Conservation (phyloP, 2,797 vertebrate genomes). For the Notamacropus eugenii region DNA sequence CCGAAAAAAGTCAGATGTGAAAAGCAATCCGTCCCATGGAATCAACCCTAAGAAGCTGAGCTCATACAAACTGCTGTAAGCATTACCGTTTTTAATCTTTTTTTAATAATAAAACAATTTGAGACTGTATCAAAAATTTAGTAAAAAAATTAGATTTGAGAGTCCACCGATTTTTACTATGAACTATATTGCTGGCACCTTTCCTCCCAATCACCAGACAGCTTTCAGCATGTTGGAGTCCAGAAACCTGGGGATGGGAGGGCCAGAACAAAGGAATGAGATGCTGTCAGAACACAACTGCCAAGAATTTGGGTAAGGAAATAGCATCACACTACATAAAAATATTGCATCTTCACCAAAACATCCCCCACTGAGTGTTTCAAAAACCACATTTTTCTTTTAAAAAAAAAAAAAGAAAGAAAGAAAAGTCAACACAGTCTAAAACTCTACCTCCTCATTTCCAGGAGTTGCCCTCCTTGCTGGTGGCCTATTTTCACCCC, state of each 20-base stretch:
- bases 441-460: slow-evolving; percentile 61
- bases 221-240: slow-evolving; percentile 62
- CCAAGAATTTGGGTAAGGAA: slow-evolving; percentile 78
- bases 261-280: slow-evolving; percentile 59
- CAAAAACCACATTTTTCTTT: slow-evolving; percentile 73
- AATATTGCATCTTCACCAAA: slow-evolving; percentile 86
- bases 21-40: slow-evolving; percentile 81
- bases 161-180: slow-evolving; percentile 82
- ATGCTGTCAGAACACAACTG: slow-evolving; percentile 73
- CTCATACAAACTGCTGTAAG: slow-evolving; percentile 92
- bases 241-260: slow-evolving; percentile 55
- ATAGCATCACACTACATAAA: slow-evolving; percentile 84
- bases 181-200: slow-evolving; percentile 79
- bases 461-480: slow-evolving; percentile 57
- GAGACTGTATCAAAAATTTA: slow-evolving; percentile 93
- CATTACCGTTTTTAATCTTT: slow-evolving; percentile 87
- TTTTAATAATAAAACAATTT: slow-evolving; percentile 92
- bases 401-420: background rate
- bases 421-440: slow-evolving; percentile 45
- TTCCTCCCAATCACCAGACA: slow-evolving; percentile 73
- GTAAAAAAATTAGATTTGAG: slow-evolving; percentile 88
- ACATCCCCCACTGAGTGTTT: slow-evolving; percentile 79
- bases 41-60: slow-evolving; percentile 86
- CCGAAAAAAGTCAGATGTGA: slow-evolving; percentile 73
- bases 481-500: slow-evolving; percentile 62